Evolutionary conservation across 2,888 invertebrate species (phyloP).

Genomic region (Agriopis leucophaearia): DNA sequence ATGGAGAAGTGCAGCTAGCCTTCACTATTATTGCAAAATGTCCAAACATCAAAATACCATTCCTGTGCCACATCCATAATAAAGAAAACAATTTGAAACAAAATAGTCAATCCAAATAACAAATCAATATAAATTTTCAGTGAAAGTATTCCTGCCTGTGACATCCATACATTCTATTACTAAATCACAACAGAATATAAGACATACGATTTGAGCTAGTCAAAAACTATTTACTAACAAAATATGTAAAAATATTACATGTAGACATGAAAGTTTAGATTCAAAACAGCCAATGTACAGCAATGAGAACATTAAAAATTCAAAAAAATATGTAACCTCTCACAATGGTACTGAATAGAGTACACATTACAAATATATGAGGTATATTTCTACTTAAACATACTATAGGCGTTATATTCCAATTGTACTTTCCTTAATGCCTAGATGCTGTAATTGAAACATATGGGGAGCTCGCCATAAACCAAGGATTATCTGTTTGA

Average conservation of each 20-base stretch:
- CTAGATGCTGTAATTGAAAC: slow-evolving; percentile 39
- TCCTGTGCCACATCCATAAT: slow-evolving; percentile 25
- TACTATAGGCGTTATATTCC: slow-evolving; percentile 47
- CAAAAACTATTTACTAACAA: slow-evolving; percentile 23
- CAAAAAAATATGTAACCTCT: slow-evolving; percentile 55
- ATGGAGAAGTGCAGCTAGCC: slow-evolving; percentile 71
- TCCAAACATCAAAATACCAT: slow-evolving; percentile 41
- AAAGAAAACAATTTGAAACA: slow-evolving; percentile 31
- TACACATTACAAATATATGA: slow-evolving; percentile 45
- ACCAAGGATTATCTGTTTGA: not conserved
- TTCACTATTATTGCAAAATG: slow-evolving; percentile 59
- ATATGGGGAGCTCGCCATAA: slow-evolving; percentile 11
- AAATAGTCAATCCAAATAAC: slow-evolving; percentile 28
- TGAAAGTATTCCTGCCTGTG: slow-evolving; percentile 3
- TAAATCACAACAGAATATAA: slow-evolving; percentile 24
- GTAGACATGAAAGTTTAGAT: slow-evolving; percentile 37
- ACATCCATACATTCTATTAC: slow-evolving; percentile 22
- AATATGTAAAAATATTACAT: slow-evolving; percentile 27
- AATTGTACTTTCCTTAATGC: slow-evolving; percentile 47
- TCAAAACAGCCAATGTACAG: slow-evolving; percentile 48
- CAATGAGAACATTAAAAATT: slow-evolving; percentile 49
- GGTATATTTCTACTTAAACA: slow-evolving; percentile 46
- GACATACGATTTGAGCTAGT: slow-evolving; percentile 31
- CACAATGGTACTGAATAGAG: slow-evolving; percentile 44
- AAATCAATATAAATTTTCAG: slow-evolving; percentile 33